Evolutionary conservation across 2,797 vertebrate species (phyloP), one percentile per base, ranked within the genome.

Genomic region (Oreochromis mossambicus): DNA sequence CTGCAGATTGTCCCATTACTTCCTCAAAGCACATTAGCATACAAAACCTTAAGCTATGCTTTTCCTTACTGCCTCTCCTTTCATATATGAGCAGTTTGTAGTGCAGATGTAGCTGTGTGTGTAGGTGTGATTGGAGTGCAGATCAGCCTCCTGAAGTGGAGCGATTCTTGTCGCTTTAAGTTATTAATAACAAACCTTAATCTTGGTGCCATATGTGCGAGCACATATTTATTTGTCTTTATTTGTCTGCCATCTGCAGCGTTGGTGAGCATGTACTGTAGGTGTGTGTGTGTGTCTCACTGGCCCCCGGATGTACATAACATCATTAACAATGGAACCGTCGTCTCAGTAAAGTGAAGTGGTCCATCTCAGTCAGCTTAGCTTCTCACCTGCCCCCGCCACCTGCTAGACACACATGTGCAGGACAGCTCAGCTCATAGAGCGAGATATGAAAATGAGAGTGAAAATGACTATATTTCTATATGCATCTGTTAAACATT

Each of bases 71-170:
- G 26, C 55, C 29, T 24, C 36, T n/a, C 5, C 38, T 43, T 41
- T 66, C 61, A 46, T 32, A n/a, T 61, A 68, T 32, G 43, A 38
- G 7, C 77, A 84, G 38, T 79, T 82, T 76, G 55, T 63, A n/a
- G 66, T 77, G 87, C 50, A 78, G 79, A 61, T 73, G 43, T 21
- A 14, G 21, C 19, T 9, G n/a, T 82, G 56, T 52, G 5, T 77
- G 84, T 94, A 94, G 95, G 79, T 86, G 96, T 97, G 96, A 97
- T 97, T 96, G 95, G 96, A 95, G 94, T 94, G 96, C 96, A 97
- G 96, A 97, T 95, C 94, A 95, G 96, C 94, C 92, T 90, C 92
- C 95, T 96, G 96, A 86, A 82, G 95, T 95, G 95, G 63, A 84
- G 85, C 50, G 3, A 15, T 76, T 34, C 61, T 80, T 87, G 81